Conservation (phyloP, 2,113 vertebrate species). For the Pluvialis apricaria region DNA sequence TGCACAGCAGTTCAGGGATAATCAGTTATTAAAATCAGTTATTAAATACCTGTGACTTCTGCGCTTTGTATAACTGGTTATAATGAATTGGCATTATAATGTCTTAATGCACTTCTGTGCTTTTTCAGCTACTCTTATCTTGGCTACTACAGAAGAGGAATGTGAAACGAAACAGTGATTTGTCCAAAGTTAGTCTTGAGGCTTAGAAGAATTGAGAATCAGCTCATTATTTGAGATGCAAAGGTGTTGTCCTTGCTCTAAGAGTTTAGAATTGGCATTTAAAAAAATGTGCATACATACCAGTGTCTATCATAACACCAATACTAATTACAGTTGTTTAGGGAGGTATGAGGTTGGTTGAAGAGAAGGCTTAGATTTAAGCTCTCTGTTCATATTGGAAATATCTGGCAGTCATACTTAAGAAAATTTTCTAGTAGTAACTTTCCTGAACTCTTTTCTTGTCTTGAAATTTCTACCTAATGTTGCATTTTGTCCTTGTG, state of each 20-base stretch:
- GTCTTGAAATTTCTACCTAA: neutral
- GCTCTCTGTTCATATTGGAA: neutral
- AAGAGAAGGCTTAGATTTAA: neutral
- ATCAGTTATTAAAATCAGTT: neutral
- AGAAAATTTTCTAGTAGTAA: neutral
- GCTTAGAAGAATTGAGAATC: neutral
- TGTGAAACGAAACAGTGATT: neutral
- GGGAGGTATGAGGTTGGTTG: neutral
- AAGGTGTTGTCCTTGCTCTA: neutral
- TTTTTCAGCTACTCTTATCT: neutral
- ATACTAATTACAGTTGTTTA: neutral
- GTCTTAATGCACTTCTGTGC: neutral
- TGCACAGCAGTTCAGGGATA: neutral
- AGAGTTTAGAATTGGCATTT: neutral
- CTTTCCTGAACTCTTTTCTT: neutral
- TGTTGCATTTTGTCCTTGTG: neutral
- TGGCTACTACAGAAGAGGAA: neutral
- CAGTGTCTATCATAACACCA: accelerated
- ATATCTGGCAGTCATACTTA: neutral
- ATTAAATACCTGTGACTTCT: neutral
- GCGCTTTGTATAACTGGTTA: neutral
- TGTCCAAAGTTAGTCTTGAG: neutral
- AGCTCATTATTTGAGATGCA: neutral
- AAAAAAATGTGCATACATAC: accelerated
- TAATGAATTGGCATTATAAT: neutral